Percentiles rank a stretch among this genome's conserved stretches.
Conservation (phyloP, 2,797 vertebrate genomes). For the Lagodon rhomboides region DNA sequence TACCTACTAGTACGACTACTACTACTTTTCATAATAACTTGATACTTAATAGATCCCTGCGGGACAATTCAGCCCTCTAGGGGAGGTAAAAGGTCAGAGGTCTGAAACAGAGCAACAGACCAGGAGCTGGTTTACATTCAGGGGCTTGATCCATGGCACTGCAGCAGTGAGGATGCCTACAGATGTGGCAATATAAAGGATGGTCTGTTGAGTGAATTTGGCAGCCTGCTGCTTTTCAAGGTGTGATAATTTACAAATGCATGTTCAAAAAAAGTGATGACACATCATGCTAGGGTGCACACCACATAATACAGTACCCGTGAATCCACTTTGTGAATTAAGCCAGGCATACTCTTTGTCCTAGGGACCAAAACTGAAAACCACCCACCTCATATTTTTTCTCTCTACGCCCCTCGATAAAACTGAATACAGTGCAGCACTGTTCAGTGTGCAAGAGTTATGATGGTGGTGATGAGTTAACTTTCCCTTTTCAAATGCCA, state of each 20-base stretch:
- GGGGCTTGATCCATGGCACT: background rate
- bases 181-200: background rate
- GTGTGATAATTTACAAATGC: background rate
- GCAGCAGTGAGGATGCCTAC: background rate
- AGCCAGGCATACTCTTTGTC: background rate
- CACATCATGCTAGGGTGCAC: background rate
- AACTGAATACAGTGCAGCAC: conserved; percentile 41
- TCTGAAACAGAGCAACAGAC: conserved; percentile 11
- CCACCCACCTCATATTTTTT: background rate
- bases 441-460: conserved; percentile 44
- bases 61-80: conserved; percentile 1
- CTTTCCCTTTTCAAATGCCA: conserved; percentile 58
- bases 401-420: conserved; percentile 34
- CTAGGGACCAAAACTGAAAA: conserved; percentile 3
- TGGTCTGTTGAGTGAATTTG: background rate
- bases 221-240: background rate
- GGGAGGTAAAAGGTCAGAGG: conserved; percentile 1
- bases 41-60: conserved; percentile 12
- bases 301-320: background rate
- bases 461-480: conserved; percentile 60
- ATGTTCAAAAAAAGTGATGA: background rate
- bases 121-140: background rate
- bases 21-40: background rate
- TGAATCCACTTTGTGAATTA: background rate
- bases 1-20: background rate